Percentiles rank a stretch among this genome's conserved stretches.
Conservation (phyloP, 2,797 vertebrate species). For the Microtus agrestis region DNA sequence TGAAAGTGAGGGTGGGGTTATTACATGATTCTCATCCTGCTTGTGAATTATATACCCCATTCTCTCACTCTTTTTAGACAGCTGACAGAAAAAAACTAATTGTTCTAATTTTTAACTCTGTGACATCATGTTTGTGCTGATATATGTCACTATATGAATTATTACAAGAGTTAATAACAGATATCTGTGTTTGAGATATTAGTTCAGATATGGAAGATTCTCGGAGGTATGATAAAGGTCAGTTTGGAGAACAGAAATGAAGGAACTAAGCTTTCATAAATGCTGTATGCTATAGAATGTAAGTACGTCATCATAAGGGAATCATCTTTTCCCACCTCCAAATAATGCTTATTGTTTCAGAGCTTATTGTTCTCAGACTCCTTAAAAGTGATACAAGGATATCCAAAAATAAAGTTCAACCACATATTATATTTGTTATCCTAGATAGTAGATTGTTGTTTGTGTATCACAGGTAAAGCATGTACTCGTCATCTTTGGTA, state of each 20-base stretch:
- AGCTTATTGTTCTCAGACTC: constrained; percentile 51
- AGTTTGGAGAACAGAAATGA: constrained; percentile 27
- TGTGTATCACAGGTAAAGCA: constrained; percentile 30
- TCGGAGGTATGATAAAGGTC: background rate
- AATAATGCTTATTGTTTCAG: constrained; percentile 63
- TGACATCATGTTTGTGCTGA: background rate
- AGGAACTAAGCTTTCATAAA: background rate
- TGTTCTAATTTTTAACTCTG: background rate
- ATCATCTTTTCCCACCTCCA: constrained; percentile 12
- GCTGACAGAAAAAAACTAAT: background rate
- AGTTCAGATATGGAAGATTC: background rate
- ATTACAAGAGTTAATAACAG: background rate
- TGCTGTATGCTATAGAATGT: background rate
- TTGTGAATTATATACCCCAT: background rate
- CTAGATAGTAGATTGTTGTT: constrained; percentile 26
- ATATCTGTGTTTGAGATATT: background rate
- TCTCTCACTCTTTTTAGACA: background rate
- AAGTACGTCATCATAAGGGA: constrained; percentile 14
- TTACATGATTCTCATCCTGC: background rate
- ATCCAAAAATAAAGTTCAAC: constrained; percentile 36
- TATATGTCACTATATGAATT: background rate
- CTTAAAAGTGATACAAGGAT: background rate
- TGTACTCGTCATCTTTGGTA: background rate
- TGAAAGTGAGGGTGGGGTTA: background rate
- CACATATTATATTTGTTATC: background rate